phyloP scores from a whole-genome alignment of 2,113 vertebrate species.

The Pampusana beccarii region DNA sequence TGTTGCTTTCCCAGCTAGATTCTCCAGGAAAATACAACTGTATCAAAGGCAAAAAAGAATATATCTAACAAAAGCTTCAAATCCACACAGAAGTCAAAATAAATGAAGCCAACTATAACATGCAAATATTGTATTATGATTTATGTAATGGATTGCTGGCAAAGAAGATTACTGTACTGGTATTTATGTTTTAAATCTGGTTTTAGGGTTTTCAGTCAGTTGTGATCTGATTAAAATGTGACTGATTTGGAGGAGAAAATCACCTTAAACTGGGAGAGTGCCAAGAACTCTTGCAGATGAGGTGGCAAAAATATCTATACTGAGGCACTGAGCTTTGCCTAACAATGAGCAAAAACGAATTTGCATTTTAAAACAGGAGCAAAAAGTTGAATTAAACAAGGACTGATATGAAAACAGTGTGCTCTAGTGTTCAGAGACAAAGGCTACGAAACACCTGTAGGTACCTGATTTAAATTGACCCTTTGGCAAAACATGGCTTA shows the following conservation, averaged over 20 bases:
- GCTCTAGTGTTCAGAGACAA: neutral
- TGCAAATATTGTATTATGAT: slow-evolving; percentile 34
- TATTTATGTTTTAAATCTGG: slow-evolving; percentile 53
- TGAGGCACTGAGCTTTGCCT: neutral
- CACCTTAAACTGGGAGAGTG: slow-evolving; percentile 15
- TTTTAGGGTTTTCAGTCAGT: slow-evolving; percentile 36
- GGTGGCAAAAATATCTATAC: neutral
- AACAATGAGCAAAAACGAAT: neutral
- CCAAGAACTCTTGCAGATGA: slow-evolving; percentile 5
- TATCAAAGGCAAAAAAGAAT: neutral
- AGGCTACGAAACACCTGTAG: neutral
- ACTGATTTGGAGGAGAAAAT: slow-evolving; percentile 41
- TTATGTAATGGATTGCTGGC: neutral
- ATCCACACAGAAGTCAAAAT: neutral
- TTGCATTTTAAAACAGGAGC: neutral
- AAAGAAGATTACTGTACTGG: slow-evolving; percentile 56
- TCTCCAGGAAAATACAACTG: neutral
- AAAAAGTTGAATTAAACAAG: neutral
- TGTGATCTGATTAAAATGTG: slow-evolving; percentile 64
- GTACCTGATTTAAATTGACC: neutral
- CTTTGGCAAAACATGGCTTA: neutral
- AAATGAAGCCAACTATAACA: slow-evolving; percentile 54
- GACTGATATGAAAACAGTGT: neutral
- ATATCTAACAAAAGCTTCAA: neutral
- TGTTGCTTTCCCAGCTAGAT: slow-evolving; percentile 1